Percentiles rank a stretch among this genome's conserved stretches.
phyloP scores from a whole-genome alignment of 2,797 vertebrate species.

The Gymnocypris eckloni region DNA sequence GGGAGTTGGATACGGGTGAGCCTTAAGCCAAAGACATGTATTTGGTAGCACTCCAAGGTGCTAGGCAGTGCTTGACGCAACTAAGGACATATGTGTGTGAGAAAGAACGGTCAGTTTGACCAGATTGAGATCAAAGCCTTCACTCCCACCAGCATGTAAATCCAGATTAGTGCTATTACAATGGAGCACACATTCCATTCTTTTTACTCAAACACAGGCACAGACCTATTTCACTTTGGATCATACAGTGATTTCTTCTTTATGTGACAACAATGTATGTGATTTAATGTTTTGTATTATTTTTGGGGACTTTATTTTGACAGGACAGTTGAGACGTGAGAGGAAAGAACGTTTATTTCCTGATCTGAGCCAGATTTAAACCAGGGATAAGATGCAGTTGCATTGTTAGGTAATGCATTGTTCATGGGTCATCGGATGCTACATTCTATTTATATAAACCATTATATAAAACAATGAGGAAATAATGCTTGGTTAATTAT shows the following conservation, averaged over 20 bases:
- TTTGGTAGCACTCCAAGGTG: neutral
- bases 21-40: neutral
- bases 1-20: neutral
- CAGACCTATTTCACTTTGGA: neutral
- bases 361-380: neutral
- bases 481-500: too few relatives aligned
- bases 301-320: neutral
- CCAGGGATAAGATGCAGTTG: neutral
- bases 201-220: neutral
- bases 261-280: neutral
- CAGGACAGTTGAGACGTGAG: neutral
- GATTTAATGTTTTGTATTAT: neutral
- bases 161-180: slow-evolving; percentile 14
- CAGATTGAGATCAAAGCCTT: neutral
- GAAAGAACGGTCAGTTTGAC: slow-evolving; percentile 41
- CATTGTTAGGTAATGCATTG: neutral
- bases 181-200: slow-evolving; percentile 53
- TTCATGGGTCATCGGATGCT: too few relatives aligned
- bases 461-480: too few relatives aligned
- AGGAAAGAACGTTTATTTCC: neutral
- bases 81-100: slow-evolving; percentile 37
- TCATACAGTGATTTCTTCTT: neutral
- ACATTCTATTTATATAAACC: too few relatives aligned
- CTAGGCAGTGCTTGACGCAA: slow-evolving; percentile 39
- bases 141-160: neutral